These are phyloP conservation scores for Sus scrofa DNA, from an alignment of 2,113 vertebrate genomes.

Conservation along the genomic window DNA sequence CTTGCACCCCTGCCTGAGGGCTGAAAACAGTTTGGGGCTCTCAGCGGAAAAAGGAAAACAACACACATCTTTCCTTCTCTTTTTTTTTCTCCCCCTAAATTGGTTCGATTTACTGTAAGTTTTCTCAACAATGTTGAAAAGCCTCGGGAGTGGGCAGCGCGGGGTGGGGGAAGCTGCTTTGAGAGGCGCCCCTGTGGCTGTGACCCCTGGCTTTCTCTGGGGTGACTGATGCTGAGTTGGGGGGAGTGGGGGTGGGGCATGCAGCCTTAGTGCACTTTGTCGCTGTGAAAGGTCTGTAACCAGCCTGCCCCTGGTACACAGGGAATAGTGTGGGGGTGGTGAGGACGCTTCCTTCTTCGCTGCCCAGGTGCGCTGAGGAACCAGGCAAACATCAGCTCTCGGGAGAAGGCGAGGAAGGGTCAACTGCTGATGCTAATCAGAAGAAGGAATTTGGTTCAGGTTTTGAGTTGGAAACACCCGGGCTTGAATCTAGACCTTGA, in stretches of 20 bases:
- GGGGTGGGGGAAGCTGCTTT: neutral
- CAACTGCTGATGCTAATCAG: neutral
- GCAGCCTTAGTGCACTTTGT: neutral
- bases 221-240: neutral
- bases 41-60: neutral
- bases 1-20: neutral
- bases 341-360: neutral
- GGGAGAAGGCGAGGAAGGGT: neutral
- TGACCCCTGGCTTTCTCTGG: neutral
- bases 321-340: neutral
- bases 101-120: slow-evolving; percentile 40
- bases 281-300: neutral
- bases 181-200: neutral
- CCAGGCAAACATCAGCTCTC: neutral
- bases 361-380: neutral
- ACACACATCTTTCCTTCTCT: neutral
- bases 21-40: neutral
- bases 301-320: neutral
- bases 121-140: neutral
- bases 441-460: neutral
- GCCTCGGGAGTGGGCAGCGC: neutral
- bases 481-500: neutral
- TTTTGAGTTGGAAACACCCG: neutral
- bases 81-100: neutral
- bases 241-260: neutral